phyloP scores from a whole-genome alignment of 2,113 vertebrate species.

The Prolemur simus region DNA sequence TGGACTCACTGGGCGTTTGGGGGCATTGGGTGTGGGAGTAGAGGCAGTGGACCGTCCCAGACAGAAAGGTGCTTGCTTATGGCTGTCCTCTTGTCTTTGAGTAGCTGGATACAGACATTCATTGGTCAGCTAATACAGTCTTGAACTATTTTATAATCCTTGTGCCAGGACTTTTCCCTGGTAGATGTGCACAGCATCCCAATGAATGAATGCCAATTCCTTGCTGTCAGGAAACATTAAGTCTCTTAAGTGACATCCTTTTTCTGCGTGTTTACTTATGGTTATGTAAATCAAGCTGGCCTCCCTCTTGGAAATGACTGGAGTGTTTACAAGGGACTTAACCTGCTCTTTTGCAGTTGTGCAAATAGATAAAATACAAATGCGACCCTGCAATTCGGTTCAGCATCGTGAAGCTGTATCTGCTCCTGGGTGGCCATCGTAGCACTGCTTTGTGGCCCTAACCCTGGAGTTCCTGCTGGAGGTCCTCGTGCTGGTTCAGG shows the following conservation, averaged over 20 bases:
- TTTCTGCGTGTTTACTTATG: conserved; percentile 33
- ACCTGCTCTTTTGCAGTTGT: neutral
- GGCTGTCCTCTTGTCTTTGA: neutral
- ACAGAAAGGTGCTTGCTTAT: neutral
- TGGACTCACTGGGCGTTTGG: conserved; percentile 26
- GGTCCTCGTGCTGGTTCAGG: rapidly evolving
- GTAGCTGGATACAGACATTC: neutral
- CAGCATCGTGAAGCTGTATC: neutral
- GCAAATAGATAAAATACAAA: neutral
- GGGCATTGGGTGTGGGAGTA: neutral
- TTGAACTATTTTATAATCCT: neutral
- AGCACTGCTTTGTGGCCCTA: rapidly evolving
- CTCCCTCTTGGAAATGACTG: neutral
- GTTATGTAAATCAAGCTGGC: neutral
- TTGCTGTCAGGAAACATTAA: conserved; percentile 45
- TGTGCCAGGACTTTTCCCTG: neutral
- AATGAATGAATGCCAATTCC: neutral
- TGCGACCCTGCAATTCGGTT: neutral
- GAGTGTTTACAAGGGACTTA: conserved; percentile 16
- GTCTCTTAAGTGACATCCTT: conserved; percentile 14
- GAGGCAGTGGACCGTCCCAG: neutral
- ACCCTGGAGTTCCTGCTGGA: rapidly evolving
- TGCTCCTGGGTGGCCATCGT: neutral
- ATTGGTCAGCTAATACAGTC: neutral
- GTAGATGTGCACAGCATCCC: neutral